Percentiles rank a stretch among this genome's conserved stretches.
Conservation (phyloP, 2,888 invertebrate genomes). For the Isoperla grammatica region DNA sequence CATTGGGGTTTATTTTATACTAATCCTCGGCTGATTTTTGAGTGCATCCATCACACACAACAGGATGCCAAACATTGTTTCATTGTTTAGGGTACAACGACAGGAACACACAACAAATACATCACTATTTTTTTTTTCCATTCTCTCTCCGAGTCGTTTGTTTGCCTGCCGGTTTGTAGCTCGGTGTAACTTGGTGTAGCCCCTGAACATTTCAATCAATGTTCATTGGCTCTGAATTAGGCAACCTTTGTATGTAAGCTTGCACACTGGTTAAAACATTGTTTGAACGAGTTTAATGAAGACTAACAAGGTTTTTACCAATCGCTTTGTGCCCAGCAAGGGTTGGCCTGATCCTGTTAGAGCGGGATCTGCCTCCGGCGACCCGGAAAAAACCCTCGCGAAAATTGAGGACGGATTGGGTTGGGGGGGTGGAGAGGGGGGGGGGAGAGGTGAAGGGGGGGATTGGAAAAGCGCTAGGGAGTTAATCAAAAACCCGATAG, state of each 20-base stretch:
- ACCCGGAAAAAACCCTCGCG: slow-evolving; percentile 18
- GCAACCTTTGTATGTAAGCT: slow-evolving; percentile 26
- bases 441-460: slow-evolving; percentile 1
- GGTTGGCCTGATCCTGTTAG: slow-evolving; percentile 11
- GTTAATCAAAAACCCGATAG: slow-evolving; percentile 33
- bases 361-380: slow-evolving; percentile 22
- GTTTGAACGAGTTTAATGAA: slow-evolving; percentile 29
- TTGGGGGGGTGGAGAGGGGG: background rate
- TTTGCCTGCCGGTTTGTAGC: no score
- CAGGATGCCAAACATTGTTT: no score
- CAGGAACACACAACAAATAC: no score
- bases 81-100: no score
- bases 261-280: slow-evolving; percentile 24
- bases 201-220: slow-evolving; percentile 6
- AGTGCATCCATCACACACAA: no score
- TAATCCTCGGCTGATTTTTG: no score
- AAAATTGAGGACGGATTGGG: slow-evolving; percentile 10
- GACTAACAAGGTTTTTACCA: slow-evolving; percentile 28
- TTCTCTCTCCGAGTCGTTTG: no score
- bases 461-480: slow-evolving; percentile 28
- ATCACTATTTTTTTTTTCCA: no score
- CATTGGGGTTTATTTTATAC: no score
- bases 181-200: no score
- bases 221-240: slow-evolving; percentile 9
- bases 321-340: slow-evolving; percentile 18